Percentiles rank a stretch among this genome's conserved stretches.
phyloP scores from a whole-genome alignment of 2,113 vertebrate species.

The Baryphthengus martii region DNA sequence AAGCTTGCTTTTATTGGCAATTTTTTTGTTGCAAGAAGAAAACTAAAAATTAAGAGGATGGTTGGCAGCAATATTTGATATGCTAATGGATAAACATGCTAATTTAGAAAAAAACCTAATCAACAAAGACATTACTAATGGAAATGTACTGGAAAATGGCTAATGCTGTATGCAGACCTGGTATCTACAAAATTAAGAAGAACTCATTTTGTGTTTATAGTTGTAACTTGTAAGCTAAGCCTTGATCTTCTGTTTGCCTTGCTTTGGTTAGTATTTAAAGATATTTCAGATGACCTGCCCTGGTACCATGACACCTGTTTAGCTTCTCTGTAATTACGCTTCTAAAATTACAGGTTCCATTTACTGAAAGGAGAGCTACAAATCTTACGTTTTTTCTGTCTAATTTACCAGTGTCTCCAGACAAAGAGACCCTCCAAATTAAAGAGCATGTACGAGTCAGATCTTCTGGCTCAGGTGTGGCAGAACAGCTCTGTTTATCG shows the following conservation, averaged over 20 bases:
- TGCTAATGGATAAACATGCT: slow-evolving; percentile 85
- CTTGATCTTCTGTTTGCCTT: slow-evolving; percentile 56
- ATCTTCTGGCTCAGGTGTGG: neutral
- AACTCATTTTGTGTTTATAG: slow-evolving; percentile 73
- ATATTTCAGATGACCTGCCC: slow-evolving; percentile 37
- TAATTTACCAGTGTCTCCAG: neutral
- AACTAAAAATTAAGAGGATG: slow-evolving; percentile 83
- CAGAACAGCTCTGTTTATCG: neutral
- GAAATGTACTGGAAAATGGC: slow-evolving; percentile 83
- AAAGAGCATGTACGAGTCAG: neutral
- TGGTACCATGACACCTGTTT: neutral
- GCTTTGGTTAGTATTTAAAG: slow-evolving; percentile 30
- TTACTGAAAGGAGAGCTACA: neutral
- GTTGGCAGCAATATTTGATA: slow-evolving; percentile 86
- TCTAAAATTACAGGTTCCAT: slow-evolving; percentile 15
- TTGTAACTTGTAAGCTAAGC: slow-evolving; percentile 64
- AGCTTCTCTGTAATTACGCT: slow-evolving; percentile 28
- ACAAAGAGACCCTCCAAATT: neutral
- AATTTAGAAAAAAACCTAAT: slow-evolving; percentile 84
- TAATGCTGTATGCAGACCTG: slow-evolving; percentile 80
- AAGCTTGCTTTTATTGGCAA: slow-evolving; percentile 82
- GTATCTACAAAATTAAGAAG: slow-evolving; percentile 74
- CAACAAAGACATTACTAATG: slow-evolving; percentile 84
- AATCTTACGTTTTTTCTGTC: neutral
- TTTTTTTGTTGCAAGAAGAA: slow-evolving; percentile 80